phyloP scores from a whole-genome alignment of 1,140 invertebrate genomes.

The Pectinophora gossypiella region DNA sequence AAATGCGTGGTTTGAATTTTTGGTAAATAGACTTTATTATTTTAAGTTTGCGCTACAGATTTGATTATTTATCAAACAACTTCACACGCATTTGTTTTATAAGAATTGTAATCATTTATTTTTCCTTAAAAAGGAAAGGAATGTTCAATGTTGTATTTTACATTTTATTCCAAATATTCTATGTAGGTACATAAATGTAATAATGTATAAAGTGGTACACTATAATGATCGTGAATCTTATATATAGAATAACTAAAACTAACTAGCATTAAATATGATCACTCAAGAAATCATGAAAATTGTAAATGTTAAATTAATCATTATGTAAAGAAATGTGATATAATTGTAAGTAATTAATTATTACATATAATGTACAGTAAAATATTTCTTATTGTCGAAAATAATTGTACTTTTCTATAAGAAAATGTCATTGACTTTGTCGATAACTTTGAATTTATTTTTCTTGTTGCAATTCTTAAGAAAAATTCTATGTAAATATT shows the following conservation, averaged over 20 bases:
- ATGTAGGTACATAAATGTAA: no score
- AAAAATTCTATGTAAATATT: conserved; percentile 24
- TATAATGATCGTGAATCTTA: no score
- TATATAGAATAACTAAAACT: neutral
- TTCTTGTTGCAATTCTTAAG: conserved; percentile 21
- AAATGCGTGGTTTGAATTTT: no score
- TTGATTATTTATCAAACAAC: no score
- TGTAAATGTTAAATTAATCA: conserved; percentile 37
- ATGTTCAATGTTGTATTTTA: no score
- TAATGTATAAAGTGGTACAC: no score
- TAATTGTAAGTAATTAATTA: conserved; percentile 36
- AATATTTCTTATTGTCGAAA: neutral
- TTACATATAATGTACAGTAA: neutral
- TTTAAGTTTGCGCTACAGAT: no score
- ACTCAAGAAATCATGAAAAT: conserved; percentile 4
- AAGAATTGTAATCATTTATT: no score
- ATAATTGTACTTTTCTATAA: neutral
- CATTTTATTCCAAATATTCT: no score
- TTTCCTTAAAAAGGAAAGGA: no score
- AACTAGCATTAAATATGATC: neutral
- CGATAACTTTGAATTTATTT: conserved; percentile 9
- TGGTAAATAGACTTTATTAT: no score
- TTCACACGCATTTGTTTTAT: no score
- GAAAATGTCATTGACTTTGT: neutral
- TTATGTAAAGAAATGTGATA: conserved; percentile 59